Evolutionary conservation across 2,113 vertebrate species (phyloP).

Genomic region (Odontophorus gujanensis): DNA sequence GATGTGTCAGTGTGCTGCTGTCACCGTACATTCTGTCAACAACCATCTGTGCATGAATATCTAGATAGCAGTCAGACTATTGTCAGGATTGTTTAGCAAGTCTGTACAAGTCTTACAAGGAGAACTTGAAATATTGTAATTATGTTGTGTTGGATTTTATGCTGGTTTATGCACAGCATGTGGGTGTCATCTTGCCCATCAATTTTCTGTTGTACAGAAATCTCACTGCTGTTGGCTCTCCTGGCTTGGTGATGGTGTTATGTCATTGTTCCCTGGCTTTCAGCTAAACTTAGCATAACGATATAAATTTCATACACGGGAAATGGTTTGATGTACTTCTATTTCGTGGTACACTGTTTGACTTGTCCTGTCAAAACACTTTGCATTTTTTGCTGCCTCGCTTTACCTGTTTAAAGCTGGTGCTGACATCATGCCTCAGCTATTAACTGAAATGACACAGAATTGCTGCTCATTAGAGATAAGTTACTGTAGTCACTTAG

Average conservation of each 20-base stretch:
- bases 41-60: neutral
- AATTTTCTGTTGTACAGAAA: neutral
- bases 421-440: neutral
- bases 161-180: neutral
- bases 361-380: neutral
- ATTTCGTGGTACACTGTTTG: neutral
- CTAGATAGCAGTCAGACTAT: neutral
- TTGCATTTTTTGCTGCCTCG: neutral
- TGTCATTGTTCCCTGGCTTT: neutral
- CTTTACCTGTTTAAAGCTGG: neutral
- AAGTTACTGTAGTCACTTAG: neutral
- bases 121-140: neutral
- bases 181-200: neutral
- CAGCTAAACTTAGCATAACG: neutral
- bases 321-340: neutral
- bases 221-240: neutral
- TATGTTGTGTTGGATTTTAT: neutral
- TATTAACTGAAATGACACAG: neutral
- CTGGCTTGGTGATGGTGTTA: neutral
- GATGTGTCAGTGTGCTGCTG: neutral
- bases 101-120: neutral
- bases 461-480: neutral
- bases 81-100: neutral
- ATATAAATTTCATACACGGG: neutral
- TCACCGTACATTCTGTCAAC: accelerated